A percentile compares a stretch with the other conserved stretches of the same genome.
These are phyloP conservation scores for Lasioglossum zephyrum DNA, from an alignment of 2,888 invertebrate species.

Conservation along the genomic window DNA sequence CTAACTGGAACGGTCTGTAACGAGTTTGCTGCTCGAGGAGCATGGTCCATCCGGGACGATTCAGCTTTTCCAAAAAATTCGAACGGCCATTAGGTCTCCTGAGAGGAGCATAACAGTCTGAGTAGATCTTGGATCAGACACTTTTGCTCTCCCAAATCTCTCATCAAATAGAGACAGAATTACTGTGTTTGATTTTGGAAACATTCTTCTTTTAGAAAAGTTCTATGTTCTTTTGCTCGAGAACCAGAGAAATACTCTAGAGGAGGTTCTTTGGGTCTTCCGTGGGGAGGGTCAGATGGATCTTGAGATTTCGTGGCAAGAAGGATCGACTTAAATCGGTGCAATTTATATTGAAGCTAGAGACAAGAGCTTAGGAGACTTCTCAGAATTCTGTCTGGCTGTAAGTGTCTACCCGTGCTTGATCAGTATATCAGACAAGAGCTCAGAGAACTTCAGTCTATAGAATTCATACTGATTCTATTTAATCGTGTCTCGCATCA, in stretches of 20 bases:
- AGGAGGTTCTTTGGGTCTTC: neutral
- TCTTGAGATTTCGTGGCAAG: neutral
- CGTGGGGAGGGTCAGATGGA: neutral
- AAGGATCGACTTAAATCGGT: neutral
- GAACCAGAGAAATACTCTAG: neutral
- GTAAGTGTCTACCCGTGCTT: neutral
- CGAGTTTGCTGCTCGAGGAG: slow-evolving; percentile 25
- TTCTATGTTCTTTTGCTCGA: neutral
- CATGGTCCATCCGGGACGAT: neutral
- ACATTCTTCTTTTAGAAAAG: neutral
- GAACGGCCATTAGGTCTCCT: neutral
- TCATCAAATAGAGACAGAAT: neutral
- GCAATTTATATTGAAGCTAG: neutral
- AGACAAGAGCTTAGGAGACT: neutral
- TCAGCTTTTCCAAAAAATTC: slow-evolving; percentile 12
- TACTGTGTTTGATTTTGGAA: too few species aligned
- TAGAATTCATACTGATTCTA: neutral
- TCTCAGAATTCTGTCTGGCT: neutral
- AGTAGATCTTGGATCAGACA: neutral
- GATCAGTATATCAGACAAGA: neutral
- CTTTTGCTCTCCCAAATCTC: neutral
- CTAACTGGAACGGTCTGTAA: slow-evolving; percentile 45
- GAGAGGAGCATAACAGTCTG: neutral
- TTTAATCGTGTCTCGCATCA: neutral
- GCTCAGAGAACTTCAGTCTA: neutral